These are phyloP conservation scores for Epizoanthus scotinus DNA, from an alignment of 92 coral and sea anemone species.

Conservation along the genomic window DNA sequence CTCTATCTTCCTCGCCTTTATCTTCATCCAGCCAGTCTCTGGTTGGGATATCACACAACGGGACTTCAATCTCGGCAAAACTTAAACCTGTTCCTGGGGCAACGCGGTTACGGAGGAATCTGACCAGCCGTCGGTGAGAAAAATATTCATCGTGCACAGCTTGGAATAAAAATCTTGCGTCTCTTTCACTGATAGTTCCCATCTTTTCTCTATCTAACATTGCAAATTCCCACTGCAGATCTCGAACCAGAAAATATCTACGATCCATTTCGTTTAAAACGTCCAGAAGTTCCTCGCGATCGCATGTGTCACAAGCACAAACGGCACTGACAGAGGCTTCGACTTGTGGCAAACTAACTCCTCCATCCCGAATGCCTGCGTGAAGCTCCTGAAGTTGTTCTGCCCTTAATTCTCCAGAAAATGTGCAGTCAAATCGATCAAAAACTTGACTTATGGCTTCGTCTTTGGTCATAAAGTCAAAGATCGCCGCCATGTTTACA, in stretches of 20 bases:
- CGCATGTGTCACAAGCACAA: constrained; percentile 94
- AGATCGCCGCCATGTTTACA: constrained; percentile 82
- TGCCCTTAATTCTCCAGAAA: constrained; percentile 85
- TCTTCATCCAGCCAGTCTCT: constrained; percentile 97
- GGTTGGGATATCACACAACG: constrained; percentile 91
- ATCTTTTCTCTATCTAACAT: constrained; percentile 92
- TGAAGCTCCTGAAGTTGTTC: constrained; percentile 81
- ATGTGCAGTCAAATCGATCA: constrained; percentile 73
- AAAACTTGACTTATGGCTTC: constrained; percentile 73
- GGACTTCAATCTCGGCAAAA: constrained; percentile 98
- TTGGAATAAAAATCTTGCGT: constrained; percentile 90
- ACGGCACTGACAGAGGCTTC: constrained; percentile 83
- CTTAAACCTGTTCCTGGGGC: constrained; percentile 95
- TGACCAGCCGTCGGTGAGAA: constrained; percentile 83
- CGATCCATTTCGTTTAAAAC: constrained; percentile 98
- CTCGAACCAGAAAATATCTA: constrained; percentile 86
- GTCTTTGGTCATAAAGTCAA: constrained; percentile 84
- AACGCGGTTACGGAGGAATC: constrained; percentile 93
- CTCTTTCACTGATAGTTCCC: constrained; percentile 89
- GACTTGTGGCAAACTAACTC: constrained; percentile 84
- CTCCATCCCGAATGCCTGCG: constrained; percentile 83
- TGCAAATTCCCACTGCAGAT: constrained; percentile 95
- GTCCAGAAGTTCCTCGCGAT: constrained; percentile 83
- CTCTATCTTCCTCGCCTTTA: constrained; percentile 82
- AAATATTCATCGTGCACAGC: constrained; percentile 97